Base-by-base conservation (phyloP, 2,797 vertebrate genomes). In the Coracias cyanogaster region DNA sequence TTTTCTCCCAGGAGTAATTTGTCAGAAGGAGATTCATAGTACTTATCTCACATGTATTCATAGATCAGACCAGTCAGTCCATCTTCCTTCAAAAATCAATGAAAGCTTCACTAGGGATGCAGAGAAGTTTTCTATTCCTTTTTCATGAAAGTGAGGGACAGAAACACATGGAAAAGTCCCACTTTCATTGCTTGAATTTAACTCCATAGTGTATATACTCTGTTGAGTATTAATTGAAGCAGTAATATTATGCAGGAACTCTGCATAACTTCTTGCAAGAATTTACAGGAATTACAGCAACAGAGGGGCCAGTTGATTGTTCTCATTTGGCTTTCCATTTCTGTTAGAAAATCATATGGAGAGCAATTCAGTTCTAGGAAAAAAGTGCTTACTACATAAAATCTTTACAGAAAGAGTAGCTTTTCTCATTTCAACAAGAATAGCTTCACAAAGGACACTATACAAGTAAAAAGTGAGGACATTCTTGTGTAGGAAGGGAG, bases 171-270 rank as follows among this genome's bases (percentile, higher is more conserved):
- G 21, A 73, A 85, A 65, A n/a, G 12, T 52, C 28, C 20, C 20
- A 39, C 20, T 37, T 41, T n/a, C 11, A 18, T 37, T 79, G 37
- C 58, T 79, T 91, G 55, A 76, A 70, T 79, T 76, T 57, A 58
- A 52, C 18, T 93, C 37, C 43, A n/a, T n/a, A 65, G 16, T 64
- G 2, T 25, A 54, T 49, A 54, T 45, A 66, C 15, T 43, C 25
- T 10, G 3, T 41, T 67, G 24, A 60, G 4, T 58, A 80, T 70
- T 43, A 88, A 86, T 37, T 35, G 21, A 86, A 93, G 31, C 33
- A 71, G 10, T 67, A 92, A 83, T 86, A 83, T 90, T 91, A 83
- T 74, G 49, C 66, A 90, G 73, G 37, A 94, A 61, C 28, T 90
- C 51, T n/a, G 65, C 35, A 81, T 83, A 91, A 64, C 74, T 70